phyloP scores from a whole-genome alignment of 1,140 invertebrate genomes.

The Helicoverpa armigera region DNA sequence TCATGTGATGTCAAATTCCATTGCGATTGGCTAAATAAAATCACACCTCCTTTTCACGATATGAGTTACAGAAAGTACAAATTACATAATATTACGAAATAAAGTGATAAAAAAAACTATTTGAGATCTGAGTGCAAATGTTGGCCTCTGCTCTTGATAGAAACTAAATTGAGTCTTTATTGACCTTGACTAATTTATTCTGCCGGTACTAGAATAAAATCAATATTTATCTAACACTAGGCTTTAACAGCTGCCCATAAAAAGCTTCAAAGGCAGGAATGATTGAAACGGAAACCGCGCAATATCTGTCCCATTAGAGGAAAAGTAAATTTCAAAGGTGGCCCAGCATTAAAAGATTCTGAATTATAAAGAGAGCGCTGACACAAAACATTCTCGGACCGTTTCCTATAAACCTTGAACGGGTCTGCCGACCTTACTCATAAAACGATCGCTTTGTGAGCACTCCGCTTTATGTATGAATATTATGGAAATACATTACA shows the following conservation, averaged over 20 bases:
- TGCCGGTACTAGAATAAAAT: background rate
- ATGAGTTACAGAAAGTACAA: no score
- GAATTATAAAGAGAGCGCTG: slow-evolving; percentile 49
- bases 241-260: slow-evolving; percentile 10
- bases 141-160: no score
- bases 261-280: slow-evolving; percentile 30
- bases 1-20: no score
- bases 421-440: slow-evolving; percentile 56
- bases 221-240: slow-evolving; percentile 33
- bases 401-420: slow-evolving; percentile 62
- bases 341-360: slow-evolving; percentile 40
- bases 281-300: slow-evolving; percentile 47
- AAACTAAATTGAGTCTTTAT: no score
- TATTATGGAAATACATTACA: slow-evolving; percentile 36
- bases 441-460: slow-evolving; percentile 54
- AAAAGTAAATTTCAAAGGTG: slow-evolving; percentile 48
- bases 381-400: slow-evolving; percentile 43
- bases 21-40: no score
- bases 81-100: no score
- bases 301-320: slow-evolving; percentile 35
- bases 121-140: no score
- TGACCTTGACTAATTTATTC: no score
- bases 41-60: no score
- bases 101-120: no score
- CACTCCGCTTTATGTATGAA: slow-evolving; percentile 45